Evolutionary conservation across 2,797 vertebrate species (phyloP).

Genomic region (Pithecia hirsuta): DNA sequence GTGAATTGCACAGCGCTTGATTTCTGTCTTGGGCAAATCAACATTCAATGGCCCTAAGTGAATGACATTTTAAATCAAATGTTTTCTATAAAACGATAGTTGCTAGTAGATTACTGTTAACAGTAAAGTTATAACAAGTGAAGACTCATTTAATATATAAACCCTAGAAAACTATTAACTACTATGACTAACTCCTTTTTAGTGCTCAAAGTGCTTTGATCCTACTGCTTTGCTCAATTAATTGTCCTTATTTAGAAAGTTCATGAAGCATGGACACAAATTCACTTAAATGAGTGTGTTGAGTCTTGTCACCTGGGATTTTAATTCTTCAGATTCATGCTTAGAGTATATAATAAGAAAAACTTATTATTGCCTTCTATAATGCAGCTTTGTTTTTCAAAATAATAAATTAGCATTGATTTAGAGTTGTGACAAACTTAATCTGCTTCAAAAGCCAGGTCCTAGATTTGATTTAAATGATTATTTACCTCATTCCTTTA

Average conservation of each 20-base stretch:
- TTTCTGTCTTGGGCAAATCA: neutral
- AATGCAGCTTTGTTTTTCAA: conserved; percentile 73
- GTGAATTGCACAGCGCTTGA: neutral
- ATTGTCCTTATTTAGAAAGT: conserved; percentile 70
- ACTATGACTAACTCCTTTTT: neutral
- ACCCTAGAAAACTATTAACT: neutral
- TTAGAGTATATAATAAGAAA: conserved; percentile 58
- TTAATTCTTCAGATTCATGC: conserved; percentile 62
- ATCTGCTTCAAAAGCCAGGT: conserved; percentile 56
- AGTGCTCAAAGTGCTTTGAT: conserved; percentile 42
- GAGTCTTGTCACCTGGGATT: conserved; percentile 49
- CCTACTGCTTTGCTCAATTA: conserved; percentile 60
- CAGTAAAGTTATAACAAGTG: neutral
- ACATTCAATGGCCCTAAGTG: neutral
- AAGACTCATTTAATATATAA: neutral
- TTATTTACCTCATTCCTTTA: conserved; percentile 59
- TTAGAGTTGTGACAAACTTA: conserved; percentile 70
- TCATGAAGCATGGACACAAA: conserved; percentile 48
- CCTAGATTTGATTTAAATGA: conserved; percentile 72
- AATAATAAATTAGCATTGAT: conserved; percentile 75
- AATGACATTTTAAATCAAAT: neutral
- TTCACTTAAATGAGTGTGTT: conserved; percentile 74
- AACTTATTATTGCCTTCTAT: conserved; percentile 69
- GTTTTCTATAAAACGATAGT: neutral
- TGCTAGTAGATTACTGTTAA: neutral